Conservation (phyloP, 2,797 vertebrate genomes). For the Premnoplex brunnescens region DNA sequence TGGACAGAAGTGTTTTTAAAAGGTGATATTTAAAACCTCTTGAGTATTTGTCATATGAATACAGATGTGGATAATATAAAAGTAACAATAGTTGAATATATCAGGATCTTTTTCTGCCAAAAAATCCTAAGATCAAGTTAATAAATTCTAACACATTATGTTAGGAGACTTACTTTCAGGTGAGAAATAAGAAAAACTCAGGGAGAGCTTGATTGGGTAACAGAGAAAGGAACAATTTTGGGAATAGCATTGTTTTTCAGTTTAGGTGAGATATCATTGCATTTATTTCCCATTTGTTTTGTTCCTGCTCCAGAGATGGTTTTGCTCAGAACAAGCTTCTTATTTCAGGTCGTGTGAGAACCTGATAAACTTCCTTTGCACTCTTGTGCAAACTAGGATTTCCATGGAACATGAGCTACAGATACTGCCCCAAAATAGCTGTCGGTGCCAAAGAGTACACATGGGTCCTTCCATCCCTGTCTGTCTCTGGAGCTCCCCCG, state of each 20-base stretch:
- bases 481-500: fast-evolving
- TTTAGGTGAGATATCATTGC: neutral
- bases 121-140: neutral
- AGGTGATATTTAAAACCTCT: neutral
- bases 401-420: fast-evolving
- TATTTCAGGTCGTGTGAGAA: neutral
- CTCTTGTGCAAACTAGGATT: neutral
- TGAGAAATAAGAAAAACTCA: neutral
- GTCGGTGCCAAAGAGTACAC: fast-evolving
- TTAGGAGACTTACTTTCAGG: neutral
- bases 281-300: neutral
- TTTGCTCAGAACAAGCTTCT: neutral
- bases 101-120: neutral
- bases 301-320: fast-evolving
- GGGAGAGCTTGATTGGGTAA: neutral
- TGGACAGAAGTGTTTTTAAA: neutral
- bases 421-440: neutral
- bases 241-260: neutral
- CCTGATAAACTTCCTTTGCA: neutral
- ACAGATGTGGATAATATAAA: neutral
- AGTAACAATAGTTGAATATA: neutral
- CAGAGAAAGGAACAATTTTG: neutral
- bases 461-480: fast-evolving
- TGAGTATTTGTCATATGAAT: neutral
- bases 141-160: neutral